phyloP scores from a whole-genome alignment of 2,113 vertebrate genomes.

The Bolborhynchus lineola region DNA sequence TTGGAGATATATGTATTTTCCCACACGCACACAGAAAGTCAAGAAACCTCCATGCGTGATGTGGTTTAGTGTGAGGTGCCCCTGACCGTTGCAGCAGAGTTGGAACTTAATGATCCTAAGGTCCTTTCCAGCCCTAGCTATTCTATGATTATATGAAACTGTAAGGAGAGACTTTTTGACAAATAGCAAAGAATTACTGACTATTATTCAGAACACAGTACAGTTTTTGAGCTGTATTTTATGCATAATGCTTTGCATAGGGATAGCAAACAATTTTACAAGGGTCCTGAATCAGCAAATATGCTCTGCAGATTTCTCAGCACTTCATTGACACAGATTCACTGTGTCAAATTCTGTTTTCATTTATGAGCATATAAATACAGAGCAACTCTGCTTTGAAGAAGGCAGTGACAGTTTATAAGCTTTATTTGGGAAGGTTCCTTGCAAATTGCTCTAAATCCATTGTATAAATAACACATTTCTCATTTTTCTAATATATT shows the following conservation, averaged over 20 bases:
- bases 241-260: neutral
- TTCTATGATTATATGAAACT: neutral
- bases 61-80: neutral
- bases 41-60: neutral
- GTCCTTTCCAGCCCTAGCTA: neutral
- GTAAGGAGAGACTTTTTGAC: neutral
- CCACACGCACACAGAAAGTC: accelerated
- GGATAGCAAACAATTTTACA: neutral
- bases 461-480: neutral
- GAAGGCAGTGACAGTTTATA: neutral
- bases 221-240: neutral
- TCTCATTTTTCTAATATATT: neutral
- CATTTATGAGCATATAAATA: neutral
- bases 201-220: neutral
- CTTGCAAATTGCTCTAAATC: neutral
- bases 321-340: neutral
- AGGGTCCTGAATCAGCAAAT: neutral
- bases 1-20: accelerated
- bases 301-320: neutral
- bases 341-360: neutral
- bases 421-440: neutral
- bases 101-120: neutral
- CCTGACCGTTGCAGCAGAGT: neutral
- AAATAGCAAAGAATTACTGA: neutral
- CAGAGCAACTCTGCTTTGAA: neutral